Evolutionary conservation across 2,888 invertebrate genomes (phyloP).

Genomic region (Drosophila siamana): DNA sequence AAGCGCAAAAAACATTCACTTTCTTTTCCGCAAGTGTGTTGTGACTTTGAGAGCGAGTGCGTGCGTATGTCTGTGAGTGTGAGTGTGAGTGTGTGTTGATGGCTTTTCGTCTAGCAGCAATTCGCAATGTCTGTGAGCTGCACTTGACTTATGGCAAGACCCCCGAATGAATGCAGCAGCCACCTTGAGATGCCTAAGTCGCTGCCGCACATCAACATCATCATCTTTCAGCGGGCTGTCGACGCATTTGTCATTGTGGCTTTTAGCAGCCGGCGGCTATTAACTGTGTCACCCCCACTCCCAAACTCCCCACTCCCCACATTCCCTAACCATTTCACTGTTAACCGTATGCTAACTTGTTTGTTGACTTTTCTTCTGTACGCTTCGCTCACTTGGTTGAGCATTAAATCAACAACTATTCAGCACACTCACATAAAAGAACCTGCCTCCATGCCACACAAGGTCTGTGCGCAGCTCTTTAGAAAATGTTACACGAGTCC

Average conservation of each 20-base stretch:
- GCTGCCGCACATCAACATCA: conserved; percentile 30
- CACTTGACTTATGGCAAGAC: conserved; percentile 70
- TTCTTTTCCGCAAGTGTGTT: conserved; percentile 38
- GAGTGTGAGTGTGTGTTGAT: conserved; percentile 31
- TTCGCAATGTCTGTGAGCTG: conserved; percentile 43
- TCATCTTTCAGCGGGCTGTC: conserved; percentile 57
- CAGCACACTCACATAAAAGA: conserved; percentile 45
- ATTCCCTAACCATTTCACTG: not conserved
- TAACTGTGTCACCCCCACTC: conserved; percentile 25
- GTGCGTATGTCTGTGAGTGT: too few species aligned
- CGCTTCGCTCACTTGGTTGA: conserved; percentile 25
- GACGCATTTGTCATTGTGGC: conserved; percentile 38
- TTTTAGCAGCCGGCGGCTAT: conserved; percentile 40
- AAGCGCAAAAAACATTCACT: conserved; percentile 58
- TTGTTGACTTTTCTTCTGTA: conserved; percentile 60
- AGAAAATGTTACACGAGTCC: conserved; percentile 37
- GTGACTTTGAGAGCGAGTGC: not conserved
- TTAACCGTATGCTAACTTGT: conserved; percentile 28
- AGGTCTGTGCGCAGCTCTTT: conserved; percentile 35
- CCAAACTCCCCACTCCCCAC: too few species aligned
- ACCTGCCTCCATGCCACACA: conserved; percentile 45
- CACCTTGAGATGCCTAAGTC: conserved; percentile 44
- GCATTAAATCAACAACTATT: conserved; percentile 61
- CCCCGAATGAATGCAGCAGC: conserved; percentile 40
- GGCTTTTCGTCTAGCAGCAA: conserved; percentile 52